Base-by-base conservation (phyloP, 2,113 vertebrate species). In the Amia ocellicauda region DNA sequence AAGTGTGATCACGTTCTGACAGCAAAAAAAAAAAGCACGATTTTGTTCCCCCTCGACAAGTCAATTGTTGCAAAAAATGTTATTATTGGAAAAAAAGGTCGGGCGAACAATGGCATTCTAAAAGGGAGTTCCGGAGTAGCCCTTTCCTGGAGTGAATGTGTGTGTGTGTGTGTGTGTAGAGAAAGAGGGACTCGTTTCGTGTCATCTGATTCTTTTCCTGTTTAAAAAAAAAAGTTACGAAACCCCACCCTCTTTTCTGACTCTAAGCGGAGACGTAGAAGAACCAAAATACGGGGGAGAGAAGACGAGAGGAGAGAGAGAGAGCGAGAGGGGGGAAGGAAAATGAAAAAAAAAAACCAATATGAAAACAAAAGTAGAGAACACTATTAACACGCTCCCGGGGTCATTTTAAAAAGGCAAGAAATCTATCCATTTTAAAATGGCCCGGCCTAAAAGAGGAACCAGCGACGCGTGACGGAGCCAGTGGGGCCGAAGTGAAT, bases 131-230 rank as follows among this genome's bases (percentile, higher is more conserved):
- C 31, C 31, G 31, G 31, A 36, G 11, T 11, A 11, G 31, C 1
- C 31, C 11, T 36, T 36, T 36, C 31, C 31, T 36, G 31, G 31
- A 36, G 11, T 36, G 31, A 36, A 36, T 36, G 31, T 11, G 31
- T 5, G 31, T 36, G 5, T 36, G 31, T 36, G 5, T 36, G 31
- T 36, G 31, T 36, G 31, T 11, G 31, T 5, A 36, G 31, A 36
- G 31, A 36, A 11, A 36, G 31, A 36, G 31, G 11, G 31, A 36
- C n/a, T 36, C 5, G 31, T 36, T 3, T 1, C 2, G 65, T 59
- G 79, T 87, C 82, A 85, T 80, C 78, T 84, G 85, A 87, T 73
- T 78, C 71, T 70, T 80, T 87, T 87, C 88, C 86, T 86, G 84
- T 83, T 56, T 45, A 61, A 71, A 28, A 28, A 49, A 71, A 60